A percentile compares a stretch with the other conserved stretches of the same genome.
Conservation (phyloP, 2,113 vertebrate genomes). For the Eira barbara region DNA sequence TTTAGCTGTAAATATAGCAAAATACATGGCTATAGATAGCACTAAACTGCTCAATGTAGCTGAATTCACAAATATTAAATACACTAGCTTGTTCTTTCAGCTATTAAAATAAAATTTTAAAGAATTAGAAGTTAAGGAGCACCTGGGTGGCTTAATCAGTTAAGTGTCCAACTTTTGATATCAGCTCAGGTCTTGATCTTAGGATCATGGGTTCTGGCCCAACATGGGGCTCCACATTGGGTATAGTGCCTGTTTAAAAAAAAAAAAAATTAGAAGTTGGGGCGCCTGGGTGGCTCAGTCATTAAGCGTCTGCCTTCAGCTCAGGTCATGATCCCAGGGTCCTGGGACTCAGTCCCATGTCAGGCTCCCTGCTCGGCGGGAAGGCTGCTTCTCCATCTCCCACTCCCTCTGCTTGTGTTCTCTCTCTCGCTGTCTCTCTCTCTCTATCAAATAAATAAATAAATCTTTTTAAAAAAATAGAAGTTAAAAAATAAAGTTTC, state of each 20-base stretch:
- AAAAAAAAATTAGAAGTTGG: neutral
- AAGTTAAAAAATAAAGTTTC: neutral
- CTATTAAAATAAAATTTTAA: constrained; percentile 21
- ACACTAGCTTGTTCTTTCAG: neutral
- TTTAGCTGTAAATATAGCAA: neutral
- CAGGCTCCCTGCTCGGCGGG: no score
- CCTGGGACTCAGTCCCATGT: no score
- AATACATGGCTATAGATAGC: neutral
- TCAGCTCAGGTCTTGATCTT: neutral
- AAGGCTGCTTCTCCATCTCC: no score
- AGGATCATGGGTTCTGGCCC: neutral
- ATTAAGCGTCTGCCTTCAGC: no score
- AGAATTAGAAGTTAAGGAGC: neutral
- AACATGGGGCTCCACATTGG: neutral
- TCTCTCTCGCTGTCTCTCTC: no score
- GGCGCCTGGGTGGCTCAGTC: no score
- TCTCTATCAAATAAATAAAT: no score
- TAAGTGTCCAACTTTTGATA: neutral
- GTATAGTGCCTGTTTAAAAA: neutral
- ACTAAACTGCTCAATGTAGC: neutral
- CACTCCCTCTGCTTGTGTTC: no score
- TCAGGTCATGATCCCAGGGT: no score
- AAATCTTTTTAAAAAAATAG: neutral
- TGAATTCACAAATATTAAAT: neutral
- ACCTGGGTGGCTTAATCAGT: neutral